These are phyloP conservation scores for Sardinella longiceps DNA, from an alignment of 2,797 vertebrate species.

Conservation along the genomic window DNA sequence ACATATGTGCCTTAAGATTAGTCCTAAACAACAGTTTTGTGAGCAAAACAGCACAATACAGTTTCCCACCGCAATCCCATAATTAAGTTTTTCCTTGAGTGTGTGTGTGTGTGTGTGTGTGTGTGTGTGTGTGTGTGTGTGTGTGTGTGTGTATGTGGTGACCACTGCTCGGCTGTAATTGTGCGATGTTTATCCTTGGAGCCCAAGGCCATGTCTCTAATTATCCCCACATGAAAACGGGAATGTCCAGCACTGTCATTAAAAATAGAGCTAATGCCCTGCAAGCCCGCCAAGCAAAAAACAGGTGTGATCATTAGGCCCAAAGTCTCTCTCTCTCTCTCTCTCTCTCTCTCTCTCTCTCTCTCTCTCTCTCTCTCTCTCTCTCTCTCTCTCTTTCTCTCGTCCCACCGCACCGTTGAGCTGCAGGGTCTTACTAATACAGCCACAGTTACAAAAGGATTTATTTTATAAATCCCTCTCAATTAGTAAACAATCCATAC, in stretches of 20 bases:
- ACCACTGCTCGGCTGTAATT: constrained; percentile 50
- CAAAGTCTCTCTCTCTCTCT: constrained; percentile 27
- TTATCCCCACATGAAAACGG: constrained; percentile 66
- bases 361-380: constrained; percentile 21
- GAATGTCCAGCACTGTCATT: constrained; percentile 67
- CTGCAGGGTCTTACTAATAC: neutral
- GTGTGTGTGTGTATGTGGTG: neutral
- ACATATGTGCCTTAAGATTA: neutral
- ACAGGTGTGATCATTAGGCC: constrained; percentile 64
- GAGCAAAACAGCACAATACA: constrained; percentile 31
- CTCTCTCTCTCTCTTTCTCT: neutral
- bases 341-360: constrained; percentile 31
- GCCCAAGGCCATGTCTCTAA: constrained; percentile 62
- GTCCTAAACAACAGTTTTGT: constrained; percentile 24
- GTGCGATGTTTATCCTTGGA: constrained; percentile 62
- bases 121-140: neutral
- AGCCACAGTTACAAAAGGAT: neutral
- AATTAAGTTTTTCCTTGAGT: constrained; percentile 41
- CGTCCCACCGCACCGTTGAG: neutral
- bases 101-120: neutral
- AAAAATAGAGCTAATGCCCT: constrained; percentile 62
- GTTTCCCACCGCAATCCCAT: constrained; percentile 48
- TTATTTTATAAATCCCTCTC: constrained; percentile 25
- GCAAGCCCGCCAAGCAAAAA: constrained; percentile 51
- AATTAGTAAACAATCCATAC: constrained; percentile 30